Percentiles rank a stretch among this genome's conserved stretches.
These are phyloP conservation scores for Brachystomella parvula DNA, from an alignment of 1,140 invertebrate genomes.

Conservation along the genomic window DNA sequence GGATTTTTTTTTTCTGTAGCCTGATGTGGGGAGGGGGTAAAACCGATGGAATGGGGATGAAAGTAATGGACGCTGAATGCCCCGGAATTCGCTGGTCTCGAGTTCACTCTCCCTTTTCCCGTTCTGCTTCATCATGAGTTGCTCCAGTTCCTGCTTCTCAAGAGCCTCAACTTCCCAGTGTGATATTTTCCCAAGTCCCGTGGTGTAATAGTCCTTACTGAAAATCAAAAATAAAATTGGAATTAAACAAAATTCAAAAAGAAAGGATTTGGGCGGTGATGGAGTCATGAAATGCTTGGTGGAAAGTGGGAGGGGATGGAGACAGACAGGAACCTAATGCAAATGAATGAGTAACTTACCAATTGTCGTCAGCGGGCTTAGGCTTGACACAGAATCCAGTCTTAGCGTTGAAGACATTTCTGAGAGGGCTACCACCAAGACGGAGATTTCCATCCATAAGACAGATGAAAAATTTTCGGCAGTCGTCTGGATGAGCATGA, in stretches of 20 bases:
- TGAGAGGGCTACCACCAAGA: conserved; percentile 42
- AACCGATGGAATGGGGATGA: not conserved
- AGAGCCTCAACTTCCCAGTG: not conserved
- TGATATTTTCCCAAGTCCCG: not conserved
- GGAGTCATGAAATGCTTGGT: not conserved
- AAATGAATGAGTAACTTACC: conserved; percentile 3
- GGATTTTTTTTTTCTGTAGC: not conserved
- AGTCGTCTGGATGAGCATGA: conserved; percentile 41
- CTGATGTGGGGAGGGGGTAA: not conserved
- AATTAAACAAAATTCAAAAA: not conserved
- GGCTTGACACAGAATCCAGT: conserved; percentile 44
- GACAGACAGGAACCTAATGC: not conserved
- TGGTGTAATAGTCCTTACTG: conserved; percentile 7
- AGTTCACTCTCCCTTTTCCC: not conserved
- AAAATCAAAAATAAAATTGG: not conserved
- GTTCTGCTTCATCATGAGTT: not conserved
- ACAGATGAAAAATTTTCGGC: conserved; percentile 44
- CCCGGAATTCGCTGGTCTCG: not conserved
- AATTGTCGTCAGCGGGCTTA: conserved; percentile 17
- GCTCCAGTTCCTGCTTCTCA: not conserved
- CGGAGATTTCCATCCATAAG: conserved; percentile 40
- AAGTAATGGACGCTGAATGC: not conserved
- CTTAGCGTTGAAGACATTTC: conserved; percentile 45
- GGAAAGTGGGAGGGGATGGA: not conserved
- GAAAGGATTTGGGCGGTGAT: not conserved